Evolutionary conservation across 1,140 invertebrate genomes (phyloP), one percentile per base, ranked within the genome.

Genomic region (Papilio aristodemus): DNA sequence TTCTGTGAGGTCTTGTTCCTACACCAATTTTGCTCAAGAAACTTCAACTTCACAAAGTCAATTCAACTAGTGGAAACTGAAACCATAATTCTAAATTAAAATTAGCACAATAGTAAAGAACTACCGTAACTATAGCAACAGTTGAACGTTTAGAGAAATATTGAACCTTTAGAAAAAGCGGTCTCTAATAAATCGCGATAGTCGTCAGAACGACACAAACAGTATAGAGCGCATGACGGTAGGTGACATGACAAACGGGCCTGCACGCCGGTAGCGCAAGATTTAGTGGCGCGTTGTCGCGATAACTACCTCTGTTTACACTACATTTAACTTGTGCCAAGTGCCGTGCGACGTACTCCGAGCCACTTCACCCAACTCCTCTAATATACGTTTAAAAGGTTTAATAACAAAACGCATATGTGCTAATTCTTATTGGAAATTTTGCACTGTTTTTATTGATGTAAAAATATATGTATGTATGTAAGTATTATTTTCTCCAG

Each of bases 261-360:
- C 57, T 68, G 67, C 59, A 70, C 71, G 60, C 54, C 76, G 66
- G 75, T 75, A 71, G 76, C 74, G 68, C 69, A 72, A 82, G 80
- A 88, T 90, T 87, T 88, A 90, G 74, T 84, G 72, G 66, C 76
- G 63, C 78, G 73, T 71, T 75, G 74, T 72, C 69, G 75, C 81
- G 85, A 86, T 87, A 88, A 88, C 85, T 84, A 85, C 71, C 84
- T 79, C 78, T 85, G 83, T 87, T 90, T 85, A 87, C 86, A 86
- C 79, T 87, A 87, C 87, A 90, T 90, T 90, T 84, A 90, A 90
- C 87, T 87, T 87, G 80, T 77, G 79, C 80, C 79, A 82, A 86
- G 80, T 83, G 74, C 75, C 71, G 69, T 67, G 72, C 71, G 59
- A 70, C 64, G 62, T 54, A 36, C 32, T 70, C 22, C 43, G 27